These are phyloP conservation scores for Dynastes tityus DNA, from an alignment of 2,888 invertebrate genomes.

Conservation along the genomic window DNA sequence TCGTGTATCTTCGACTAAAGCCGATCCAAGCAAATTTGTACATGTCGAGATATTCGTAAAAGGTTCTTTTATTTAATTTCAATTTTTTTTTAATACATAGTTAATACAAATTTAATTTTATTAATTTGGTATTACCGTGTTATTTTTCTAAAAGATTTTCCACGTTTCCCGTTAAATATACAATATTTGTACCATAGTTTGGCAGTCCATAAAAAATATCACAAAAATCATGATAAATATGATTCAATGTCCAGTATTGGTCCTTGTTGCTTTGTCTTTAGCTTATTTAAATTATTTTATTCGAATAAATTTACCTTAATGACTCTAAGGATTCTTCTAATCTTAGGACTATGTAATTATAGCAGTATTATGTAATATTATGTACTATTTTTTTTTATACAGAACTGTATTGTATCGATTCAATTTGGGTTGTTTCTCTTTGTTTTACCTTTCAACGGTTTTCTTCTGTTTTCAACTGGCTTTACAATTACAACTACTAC, in stretches of 20 bases:
- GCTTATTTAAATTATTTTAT: constrained; percentile 36
- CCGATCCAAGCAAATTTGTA: constrained; percentile 33
- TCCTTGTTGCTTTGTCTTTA: constrained; percentile 49
- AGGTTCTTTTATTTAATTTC: constrained; percentile 8
- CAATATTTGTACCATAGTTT: constrained; percentile 52
- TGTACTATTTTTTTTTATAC: constrained; percentile 43
- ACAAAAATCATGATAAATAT: constrained; percentile 50
- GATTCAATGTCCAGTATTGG: constrained; percentile 54
- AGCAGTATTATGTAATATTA: constrained; percentile 18
- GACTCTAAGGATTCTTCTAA: constrained; percentile 40
- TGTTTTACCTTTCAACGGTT: constrained; percentile 3
- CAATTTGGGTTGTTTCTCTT: neutral
- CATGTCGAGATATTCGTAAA: constrained; percentile 29
- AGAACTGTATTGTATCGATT: constrained; percentile 35
- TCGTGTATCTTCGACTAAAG: neutral
- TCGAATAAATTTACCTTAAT: constrained; percentile 36
- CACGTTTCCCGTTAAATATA: constrained; percentile 49
- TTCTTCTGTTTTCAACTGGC: constrained; percentile 39
- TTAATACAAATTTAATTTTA: constrained; percentile 20
- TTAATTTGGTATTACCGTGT: constrained; percentile 17
- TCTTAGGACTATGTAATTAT: constrained; percentile 48
- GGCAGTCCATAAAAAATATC: constrained; percentile 52
- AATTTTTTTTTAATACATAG: constrained; percentile 25
- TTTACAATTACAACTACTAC: constrained; percentile 18
- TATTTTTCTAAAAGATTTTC: constrained; percentile 24